Evolutionary conservation across 2,113 vertebrate species (phyloP).

Genomic region (Siniperca chuatsi): DNA sequence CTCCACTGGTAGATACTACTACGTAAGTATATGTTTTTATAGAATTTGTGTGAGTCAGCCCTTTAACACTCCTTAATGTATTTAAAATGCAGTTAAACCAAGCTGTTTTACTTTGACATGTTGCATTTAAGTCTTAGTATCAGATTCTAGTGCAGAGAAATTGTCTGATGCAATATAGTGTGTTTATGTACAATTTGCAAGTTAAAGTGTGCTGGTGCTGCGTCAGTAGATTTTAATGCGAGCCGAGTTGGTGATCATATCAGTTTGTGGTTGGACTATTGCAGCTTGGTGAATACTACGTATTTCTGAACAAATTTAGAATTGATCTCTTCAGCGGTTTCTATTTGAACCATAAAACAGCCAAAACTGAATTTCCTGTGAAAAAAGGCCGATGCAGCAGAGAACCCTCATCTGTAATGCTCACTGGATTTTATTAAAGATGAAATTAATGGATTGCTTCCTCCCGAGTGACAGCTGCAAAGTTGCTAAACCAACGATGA

Average conservation of each 20-base stretch:
- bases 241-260: not conserved
- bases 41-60: not conserved
- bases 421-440: constrained; percentile 31
- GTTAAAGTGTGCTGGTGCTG: not conserved
- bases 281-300: too few relatives aligned
- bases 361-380: constrained; percentile 32
- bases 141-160: not conserved
- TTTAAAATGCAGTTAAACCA: not conserved
- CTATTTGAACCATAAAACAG: constrained; percentile 12
- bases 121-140: not conserved
- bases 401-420: not conserved
- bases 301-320: not conserved
- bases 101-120: too few relatives aligned
- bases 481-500: not conserved
- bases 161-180: not conserved
- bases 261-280: not conserved
- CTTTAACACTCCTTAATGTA: not conserved
- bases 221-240: not conserved
- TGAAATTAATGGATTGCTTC: constrained; percentile 30
- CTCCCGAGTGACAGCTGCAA: constrained; percentile 10
- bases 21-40: not conserved
- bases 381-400: not conserved
- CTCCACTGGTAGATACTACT: not conserved
- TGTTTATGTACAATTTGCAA: not conserved
- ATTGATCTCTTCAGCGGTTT: not conserved